phyloP scores from a whole-genome alignment of 2,797 vertebrate species.

The Tokudaia tokunoshimensis region DNA sequence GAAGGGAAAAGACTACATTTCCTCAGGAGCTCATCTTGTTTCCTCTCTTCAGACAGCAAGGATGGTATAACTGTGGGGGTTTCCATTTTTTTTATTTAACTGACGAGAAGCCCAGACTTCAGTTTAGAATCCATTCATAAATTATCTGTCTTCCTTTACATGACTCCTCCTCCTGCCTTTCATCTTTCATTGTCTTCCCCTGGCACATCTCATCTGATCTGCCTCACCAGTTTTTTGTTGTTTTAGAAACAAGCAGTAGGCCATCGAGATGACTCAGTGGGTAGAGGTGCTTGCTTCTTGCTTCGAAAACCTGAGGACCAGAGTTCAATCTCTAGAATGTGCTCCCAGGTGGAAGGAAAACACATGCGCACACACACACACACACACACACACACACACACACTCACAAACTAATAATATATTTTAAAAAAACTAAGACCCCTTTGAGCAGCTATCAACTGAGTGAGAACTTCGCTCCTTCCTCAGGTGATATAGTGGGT shows the following conservation, averaged over 20 bases:
- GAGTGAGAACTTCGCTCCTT: background rate
- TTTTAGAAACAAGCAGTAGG: background rate
- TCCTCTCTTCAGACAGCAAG: slow-evolving; percentile 42
- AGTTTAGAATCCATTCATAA: slow-evolving; percentile 55
- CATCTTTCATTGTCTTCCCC: slow-evolving; percentile 19
- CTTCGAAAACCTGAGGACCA: background rate
- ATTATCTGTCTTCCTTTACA: slow-evolving; percentile 48
- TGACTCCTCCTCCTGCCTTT: slow-evolving; percentile 28
- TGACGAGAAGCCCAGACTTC: slow-evolving; percentile 60
- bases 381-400: background rate
- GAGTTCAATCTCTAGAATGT: background rate
- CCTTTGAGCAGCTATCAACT: slow-evolving; percentile 10
- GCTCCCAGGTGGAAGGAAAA: background rate
- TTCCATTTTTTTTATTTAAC: slow-evolving; percentile 61
- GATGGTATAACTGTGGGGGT: slow-evolving; percentile 28
- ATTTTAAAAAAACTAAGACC: background rate
- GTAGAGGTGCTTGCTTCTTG: background rate
- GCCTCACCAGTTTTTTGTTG: background rate
- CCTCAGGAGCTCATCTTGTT: slow-evolving; percentile 61
- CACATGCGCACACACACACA: background rate
- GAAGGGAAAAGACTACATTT: slow-evolving; percentile 53
- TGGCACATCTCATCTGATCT: slow-evolving; percentile 9
- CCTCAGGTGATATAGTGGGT: background rate
- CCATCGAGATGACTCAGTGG: too few relatives aligned
- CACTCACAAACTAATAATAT: background rate